These are phyloP conservation scores for Erpetoichthys calabaricus DNA, from an alignment of 2,797 vertebrate species.

Conservation along the genomic window DNA sequence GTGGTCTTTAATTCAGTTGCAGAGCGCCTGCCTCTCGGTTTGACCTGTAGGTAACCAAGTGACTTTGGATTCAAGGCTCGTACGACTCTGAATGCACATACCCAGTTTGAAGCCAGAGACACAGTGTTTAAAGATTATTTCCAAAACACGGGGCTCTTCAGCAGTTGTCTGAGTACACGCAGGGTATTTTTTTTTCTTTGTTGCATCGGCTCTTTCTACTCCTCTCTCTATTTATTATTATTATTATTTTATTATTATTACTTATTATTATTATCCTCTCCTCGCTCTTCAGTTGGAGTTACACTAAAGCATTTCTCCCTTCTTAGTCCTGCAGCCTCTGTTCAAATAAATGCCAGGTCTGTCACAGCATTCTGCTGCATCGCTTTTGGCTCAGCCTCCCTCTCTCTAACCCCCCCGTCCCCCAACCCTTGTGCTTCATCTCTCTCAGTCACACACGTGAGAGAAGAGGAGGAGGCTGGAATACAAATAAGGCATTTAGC, in stretches of 20 bases:
- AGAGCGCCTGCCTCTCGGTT: constrained; percentile 21
- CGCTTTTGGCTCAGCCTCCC: constrained; percentile 43
- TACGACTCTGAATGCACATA: constrained; percentile 20
- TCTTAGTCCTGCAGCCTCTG: constrained; percentile 34
- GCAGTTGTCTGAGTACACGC: no score
- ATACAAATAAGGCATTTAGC: constrained; percentile 51
- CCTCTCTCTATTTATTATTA: constrained; percentile 2
- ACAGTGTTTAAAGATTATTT: constrained; percentile 7
- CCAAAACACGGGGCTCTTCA: no score
- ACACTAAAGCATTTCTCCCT: constrained; percentile 22
- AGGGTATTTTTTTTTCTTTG: not conserved
- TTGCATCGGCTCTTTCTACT: constrained; percentile 20
- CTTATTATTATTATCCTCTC: constrained; percentile 16
- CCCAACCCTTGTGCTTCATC: constrained; percentile 28
- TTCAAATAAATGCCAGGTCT: constrained; percentile 49
- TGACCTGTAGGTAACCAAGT: constrained; percentile 32
- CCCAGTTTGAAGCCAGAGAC: constrained; percentile 20
- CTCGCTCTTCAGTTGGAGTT: constrained; percentile 21
- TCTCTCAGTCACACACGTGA: constrained; percentile 48
- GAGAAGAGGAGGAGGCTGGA: constrained; percentile 35
- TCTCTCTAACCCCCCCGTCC: constrained; percentile 29
- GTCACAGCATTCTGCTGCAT: constrained; percentile 54
- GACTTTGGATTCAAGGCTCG: constrained; percentile 35
- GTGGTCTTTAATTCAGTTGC: constrained; percentile 15
- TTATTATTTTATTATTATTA: no score